These are phyloP conservation scores for Cyanocitta stelleri DNA, from an alignment of 2,113 vertebrate genomes.

Conservation along the genomic window DNA sequence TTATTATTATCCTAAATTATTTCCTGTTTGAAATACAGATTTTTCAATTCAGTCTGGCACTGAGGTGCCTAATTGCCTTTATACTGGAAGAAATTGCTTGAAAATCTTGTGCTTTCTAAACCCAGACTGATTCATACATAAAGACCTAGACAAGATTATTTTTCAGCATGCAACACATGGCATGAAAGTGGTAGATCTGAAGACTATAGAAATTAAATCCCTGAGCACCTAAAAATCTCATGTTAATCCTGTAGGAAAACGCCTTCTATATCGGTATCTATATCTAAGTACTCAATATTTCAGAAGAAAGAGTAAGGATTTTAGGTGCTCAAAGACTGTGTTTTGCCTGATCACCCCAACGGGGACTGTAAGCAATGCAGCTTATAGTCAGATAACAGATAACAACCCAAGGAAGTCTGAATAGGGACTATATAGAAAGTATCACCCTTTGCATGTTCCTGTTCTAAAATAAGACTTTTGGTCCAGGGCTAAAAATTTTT, in stretches of 20 bases:
- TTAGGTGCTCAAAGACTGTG: background rate
- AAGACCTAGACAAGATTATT: background rate
- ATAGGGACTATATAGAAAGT: background rate
- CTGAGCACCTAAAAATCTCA: background rate
- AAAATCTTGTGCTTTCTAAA: background rate
- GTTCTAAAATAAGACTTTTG: background rate
- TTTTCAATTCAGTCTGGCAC: slow-evolving; percentile 6
- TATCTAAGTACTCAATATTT: background rate
- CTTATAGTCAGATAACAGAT: background rate
- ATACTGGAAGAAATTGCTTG: background rate
- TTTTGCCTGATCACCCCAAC: background rate
- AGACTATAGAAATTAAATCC: background rate
- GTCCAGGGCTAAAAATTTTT: background rate
- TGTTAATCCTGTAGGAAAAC: background rate
- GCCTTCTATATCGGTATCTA: background rate
- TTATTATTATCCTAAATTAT: slow-evolving; percentile 9
- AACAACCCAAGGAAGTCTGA: background rate
- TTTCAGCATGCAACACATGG: background rate
- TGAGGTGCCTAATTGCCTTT: background rate
- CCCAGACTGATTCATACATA: background rate
- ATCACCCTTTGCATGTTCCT: background rate
- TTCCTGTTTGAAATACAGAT: slow-evolving; percentile 21
- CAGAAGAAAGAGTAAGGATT: background rate
- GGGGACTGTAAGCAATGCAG: background rate
- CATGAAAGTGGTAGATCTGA: background rate